Conservation (phyloP, 2,888 invertebrate species). For the Rotaria socialis region DNA sequence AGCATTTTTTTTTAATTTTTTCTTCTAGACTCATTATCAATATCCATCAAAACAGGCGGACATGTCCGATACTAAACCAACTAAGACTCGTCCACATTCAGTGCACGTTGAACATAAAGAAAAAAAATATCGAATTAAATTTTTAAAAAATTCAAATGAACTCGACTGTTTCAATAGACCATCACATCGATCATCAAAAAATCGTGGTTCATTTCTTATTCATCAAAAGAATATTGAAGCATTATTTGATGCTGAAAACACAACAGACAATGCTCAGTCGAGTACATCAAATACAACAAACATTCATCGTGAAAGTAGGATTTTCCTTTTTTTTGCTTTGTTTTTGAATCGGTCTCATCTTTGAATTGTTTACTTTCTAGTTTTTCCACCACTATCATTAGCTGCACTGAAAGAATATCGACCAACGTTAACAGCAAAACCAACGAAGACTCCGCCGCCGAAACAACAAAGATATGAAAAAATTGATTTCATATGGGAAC, state of each 20-base stretch:
- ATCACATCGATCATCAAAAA: not conserved
- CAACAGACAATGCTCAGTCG: not conserved
- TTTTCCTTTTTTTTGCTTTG: too few relatives aligned
- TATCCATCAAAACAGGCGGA: not conserved
- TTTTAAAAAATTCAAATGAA: not conserved
- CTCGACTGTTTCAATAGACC: not conserved
- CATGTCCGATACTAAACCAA: not conserved
- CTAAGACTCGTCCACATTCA: not conserved
- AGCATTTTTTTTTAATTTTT: not conserved
- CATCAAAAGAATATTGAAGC: not conserved
- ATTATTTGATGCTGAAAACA: not conserved
- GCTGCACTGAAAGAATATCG: constrained; percentile 24
- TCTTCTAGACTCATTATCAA: not conserved
- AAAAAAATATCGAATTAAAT: not conserved
- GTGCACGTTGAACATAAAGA: not conserved
- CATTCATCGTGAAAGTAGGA: constrained; percentile 11
- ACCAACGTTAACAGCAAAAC: constrained; percentile 5
- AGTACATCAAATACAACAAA: not conserved
- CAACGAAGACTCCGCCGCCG: not conserved
- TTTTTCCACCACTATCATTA: not conserved
- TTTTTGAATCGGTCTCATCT: not conserved
- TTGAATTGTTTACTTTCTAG: not conserved
- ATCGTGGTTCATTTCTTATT: not conserved
- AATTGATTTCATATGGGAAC: constrained; percentile 7
- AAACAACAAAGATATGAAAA: not conserved